Conservation (phyloP, 2,888 invertebrate species). For the Thecocarcelia acutangulata region DNA sequence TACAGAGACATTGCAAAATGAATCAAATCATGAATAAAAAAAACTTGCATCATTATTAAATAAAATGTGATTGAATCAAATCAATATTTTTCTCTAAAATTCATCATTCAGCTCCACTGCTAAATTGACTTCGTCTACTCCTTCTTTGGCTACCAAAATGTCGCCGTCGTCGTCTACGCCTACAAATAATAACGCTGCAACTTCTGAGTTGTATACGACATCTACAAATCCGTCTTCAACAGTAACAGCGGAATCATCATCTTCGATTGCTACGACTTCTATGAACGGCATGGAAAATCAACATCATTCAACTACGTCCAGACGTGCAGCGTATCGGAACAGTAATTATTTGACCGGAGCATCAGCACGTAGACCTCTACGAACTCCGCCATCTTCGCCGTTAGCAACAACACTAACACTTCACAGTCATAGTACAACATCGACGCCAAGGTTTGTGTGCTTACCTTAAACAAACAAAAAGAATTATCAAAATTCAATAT, state of each 20-base stretch:
- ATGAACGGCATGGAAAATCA: constrained; percentile 70
- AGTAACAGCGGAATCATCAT: constrained; percentile 42
- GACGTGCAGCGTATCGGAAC: constrained; percentile 74
- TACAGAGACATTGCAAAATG: neutral
- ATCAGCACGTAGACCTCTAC: constrained; percentile 79
- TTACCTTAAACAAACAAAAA: constrained; percentile 55
- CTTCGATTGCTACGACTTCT: constrained; percentile 47
- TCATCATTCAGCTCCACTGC: constrained; percentile 66
- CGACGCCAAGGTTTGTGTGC: constrained; percentile 81
- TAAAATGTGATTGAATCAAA: constrained; percentile 65
- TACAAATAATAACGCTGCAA: constrained; percentile 26
- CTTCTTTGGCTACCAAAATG: constrained; percentile 64
- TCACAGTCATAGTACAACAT: constrained; percentile 77
- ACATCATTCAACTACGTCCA: constrained; percentile 73
- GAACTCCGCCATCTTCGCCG: constrained; percentile 81
- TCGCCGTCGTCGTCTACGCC: constrained; percentile 51
- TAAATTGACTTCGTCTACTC: constrained; percentile 67
- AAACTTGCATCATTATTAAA: constrained; percentile 9
- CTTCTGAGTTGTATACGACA: constrained; percentile 22
- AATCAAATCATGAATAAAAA: constrained; percentile 13
- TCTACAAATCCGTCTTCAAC: constrained; percentile 54
- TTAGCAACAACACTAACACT: constrained; percentile 77
- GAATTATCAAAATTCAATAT: constrained; percentile 31
- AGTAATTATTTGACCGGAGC: constrained; percentile 73
- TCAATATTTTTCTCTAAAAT: constrained; percentile 66